Evolutionary conservation across 2,113 vertebrate genomes (phyloP).

Genomic region (Butastur rufipennis): DNA sequence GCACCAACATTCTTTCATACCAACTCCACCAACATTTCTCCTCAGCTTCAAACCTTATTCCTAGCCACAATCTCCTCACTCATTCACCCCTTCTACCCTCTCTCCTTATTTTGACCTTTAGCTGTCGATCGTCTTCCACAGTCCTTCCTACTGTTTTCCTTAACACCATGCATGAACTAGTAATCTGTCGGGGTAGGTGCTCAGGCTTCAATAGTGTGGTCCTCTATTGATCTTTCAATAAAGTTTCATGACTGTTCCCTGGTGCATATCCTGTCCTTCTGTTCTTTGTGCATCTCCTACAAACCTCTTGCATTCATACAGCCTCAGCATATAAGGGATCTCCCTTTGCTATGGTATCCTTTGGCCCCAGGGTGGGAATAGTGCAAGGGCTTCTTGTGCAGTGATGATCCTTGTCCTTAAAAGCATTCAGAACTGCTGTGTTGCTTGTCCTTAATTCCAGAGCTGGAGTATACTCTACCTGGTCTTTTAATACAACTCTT

Average conservation of each 20-base stretch:
- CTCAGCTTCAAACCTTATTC: neutral
- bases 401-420: neutral
- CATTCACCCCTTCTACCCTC: neutral
- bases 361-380: fast-evolving
- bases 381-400: neutral
- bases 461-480: neutral
- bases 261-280: neutral
- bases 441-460: neutral
- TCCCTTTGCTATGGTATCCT: neutral
- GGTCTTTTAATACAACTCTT: neutral
- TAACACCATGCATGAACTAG: neutral
- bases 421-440: neutral
- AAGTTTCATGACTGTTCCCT: neutral
- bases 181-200: neutral
- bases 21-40: neutral
- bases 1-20: fast-evolving
- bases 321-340: neutral
- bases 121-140: neutral
- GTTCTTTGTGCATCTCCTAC: neutral
- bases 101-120: neutral
- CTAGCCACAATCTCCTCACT: neutral
- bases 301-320: neutral
- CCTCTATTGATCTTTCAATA: neutral
- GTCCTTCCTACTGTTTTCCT: neutral
- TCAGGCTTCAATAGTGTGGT: neutral